A percentile compares a stretch with the other conserved stretches of the same genome.
These are phyloP conservation scores for Hydropotes inermis DNA, from an alignment of 2,113 vertebrate species.

Conservation along the genomic window DNA sequence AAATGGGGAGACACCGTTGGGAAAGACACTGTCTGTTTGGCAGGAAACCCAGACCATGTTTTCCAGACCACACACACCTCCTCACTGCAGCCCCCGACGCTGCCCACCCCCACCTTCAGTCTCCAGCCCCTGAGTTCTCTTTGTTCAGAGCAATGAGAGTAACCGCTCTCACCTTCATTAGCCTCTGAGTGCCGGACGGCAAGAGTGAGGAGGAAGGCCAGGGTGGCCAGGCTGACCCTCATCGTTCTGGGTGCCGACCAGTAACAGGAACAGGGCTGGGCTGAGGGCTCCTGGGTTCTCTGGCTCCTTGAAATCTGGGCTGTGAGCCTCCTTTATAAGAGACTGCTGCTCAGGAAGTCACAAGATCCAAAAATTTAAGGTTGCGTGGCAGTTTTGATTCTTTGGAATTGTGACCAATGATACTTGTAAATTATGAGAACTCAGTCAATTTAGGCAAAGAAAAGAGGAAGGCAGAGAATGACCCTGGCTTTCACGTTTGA, in stretches of 20 bases:
- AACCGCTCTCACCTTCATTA: neutral
- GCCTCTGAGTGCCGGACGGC: neutral
- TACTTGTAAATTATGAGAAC: neutral
- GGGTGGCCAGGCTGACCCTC: conserved; percentile 51
- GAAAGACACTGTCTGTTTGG: neutral
- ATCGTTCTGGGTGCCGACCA: neutral
- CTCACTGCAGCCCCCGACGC: neutral
- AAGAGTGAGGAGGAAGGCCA: neutral
- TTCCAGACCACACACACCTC: neutral
- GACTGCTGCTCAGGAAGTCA: neutral
- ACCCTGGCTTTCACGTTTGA: neutral
- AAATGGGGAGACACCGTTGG: neutral
- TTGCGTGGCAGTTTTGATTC: neutral
- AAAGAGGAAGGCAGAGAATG: neutral
- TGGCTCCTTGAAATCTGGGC: conserved; percentile 24
- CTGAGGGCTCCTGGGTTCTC: neutral
- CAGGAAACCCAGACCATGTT: neutral
- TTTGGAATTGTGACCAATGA: neutral
- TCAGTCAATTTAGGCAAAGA: neutral
- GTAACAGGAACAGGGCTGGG: conserved; percentile 24
- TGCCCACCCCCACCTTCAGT: neutral
- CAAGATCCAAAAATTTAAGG: neutral
- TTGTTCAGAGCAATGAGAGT: neutral
- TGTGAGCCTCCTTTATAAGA: conserved; percentile 53
- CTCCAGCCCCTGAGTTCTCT: neutral